phyloP scores from a whole-genome alignment of 2,888 invertebrate genomes.

The Platycheirus rosarum region DNA sequence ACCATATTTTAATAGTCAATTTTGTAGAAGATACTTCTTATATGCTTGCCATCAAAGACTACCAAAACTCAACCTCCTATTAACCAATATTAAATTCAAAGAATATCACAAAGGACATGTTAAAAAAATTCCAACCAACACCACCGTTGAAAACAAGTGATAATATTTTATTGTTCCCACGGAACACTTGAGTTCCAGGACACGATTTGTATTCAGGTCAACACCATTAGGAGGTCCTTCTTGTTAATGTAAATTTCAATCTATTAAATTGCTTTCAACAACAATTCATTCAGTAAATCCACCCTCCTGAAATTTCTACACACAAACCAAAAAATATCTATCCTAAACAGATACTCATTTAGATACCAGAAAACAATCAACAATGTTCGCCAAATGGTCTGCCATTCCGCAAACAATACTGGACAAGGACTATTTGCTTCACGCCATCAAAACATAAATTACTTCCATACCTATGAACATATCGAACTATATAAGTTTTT shows the following conservation, averaged over 20 bases:
- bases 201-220: constrained; percentile 23
- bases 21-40: too few species aligned
- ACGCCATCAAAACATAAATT: constrained; percentile 67
- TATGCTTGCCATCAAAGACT: too few species aligned
- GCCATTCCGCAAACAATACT: constrained; percentile 42
- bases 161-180: background rate
- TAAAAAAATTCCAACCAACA: too few species aligned
- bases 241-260: constrained; percentile 45
- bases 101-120: too few species aligned
- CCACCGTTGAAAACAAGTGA: too few species aligned
- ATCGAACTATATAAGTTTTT: background rate
- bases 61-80: too few species aligned
- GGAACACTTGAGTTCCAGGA: background rate
- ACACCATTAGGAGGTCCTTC: background rate
- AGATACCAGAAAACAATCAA: constrained; percentile 27
- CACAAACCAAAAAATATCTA: constrained; percentile 1
- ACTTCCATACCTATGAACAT: background rate
- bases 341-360: constrained; percentile 15
- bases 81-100: too few species aligned
- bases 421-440: constrained; percentile 59
- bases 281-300: constrained; percentile 18
- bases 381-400: constrained; percentile 57
- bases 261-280: constrained; percentile 31
- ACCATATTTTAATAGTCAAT: too few species aligned
- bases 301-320: constrained; percentile 9